A percentile compares a stretch with the other conserved stretches of the same genome.
Evolutionary conservation across 2,888 invertebrate species (phyloP).

Genomic region (Abrostola tripartita): DNA sequence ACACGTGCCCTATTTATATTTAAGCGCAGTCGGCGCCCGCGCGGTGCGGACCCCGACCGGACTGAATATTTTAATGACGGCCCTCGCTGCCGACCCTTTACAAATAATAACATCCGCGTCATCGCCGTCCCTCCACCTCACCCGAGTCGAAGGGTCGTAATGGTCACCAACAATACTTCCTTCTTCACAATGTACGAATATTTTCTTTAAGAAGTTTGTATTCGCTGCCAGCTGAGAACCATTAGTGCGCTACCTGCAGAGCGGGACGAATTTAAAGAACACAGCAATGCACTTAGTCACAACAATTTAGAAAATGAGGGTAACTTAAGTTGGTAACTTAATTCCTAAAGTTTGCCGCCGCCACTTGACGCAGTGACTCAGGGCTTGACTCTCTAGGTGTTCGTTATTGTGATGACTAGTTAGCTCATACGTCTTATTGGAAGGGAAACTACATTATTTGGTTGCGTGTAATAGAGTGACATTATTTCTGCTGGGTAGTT

Average conservation of each 20-base stretch:
- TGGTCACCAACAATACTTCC: neutral
- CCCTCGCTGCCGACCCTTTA: conserved; percentile 9
- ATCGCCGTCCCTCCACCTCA: conserved; percentile 1
- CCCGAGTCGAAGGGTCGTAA: conserved; percentile 6
- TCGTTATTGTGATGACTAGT: no score
- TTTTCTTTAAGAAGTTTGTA: neutral
- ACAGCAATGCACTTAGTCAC: conserved; percentile 31
- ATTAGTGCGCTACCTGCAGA: conserved; percentile 11
- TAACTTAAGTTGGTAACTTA: conserved; percentile 23
- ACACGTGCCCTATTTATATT: conserved; percentile 40
- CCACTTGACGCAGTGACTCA: neutral
- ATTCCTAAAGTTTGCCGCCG: conserved; percentile 4
- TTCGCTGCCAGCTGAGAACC: neutral
- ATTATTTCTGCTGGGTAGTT: no score
- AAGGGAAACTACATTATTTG: no score
- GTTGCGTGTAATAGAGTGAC: no score
- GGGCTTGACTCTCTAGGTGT: neutral
- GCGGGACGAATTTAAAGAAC: conserved; percentile 28
- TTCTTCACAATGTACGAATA: neutral
- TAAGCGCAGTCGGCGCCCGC: conserved; percentile 13
- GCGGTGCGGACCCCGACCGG: conserved; percentile 23
- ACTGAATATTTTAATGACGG: conserved; percentile 49
- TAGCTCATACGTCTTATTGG: no score
- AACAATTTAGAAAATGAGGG: conserved; percentile 17
- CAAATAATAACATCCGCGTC: conserved; percentile 33